Conservation (phyloP, 2,797 vertebrate species). For the Pangasius macronema region DNA sequence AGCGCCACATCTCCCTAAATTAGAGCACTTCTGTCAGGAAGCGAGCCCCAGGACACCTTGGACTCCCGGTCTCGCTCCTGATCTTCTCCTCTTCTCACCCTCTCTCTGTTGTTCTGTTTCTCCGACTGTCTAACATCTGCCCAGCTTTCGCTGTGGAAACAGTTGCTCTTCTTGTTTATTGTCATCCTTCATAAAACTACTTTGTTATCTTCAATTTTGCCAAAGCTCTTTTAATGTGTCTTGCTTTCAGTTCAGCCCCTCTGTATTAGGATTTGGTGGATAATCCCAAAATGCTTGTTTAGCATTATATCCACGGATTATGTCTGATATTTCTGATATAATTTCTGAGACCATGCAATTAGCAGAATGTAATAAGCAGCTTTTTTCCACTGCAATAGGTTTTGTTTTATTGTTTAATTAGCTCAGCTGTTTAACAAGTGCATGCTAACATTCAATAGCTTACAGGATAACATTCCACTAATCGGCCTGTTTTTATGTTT, state of each 20-base stretch:
- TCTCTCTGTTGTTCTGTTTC: slow-evolving; percentile 38
- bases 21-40: slow-evolving; percentile 64
- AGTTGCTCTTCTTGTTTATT: slow-evolving; percentile 15
- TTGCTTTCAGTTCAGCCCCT: slow-evolving; percentile 44
- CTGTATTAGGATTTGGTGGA: slow-evolving; percentile 46
- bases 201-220: slow-evolving; percentile 35
- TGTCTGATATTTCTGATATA: slow-evolving; percentile 28
- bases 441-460: slow-evolving; percentile 23
- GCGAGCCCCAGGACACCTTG: slow-evolving; percentile 53
- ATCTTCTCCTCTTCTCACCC: slow-evolving; percentile 25
- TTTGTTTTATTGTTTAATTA: slow-evolving; percentile 42
- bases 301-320: slow-evolving; percentile 50
- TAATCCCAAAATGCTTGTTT: slow-evolving; percentile 49
- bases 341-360: slow-evolving; percentile 37
- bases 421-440: slow-evolving; percentile 25
- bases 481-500: slow-evolving; percentile 67
- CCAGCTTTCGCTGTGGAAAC: slow-evolving; percentile 14
- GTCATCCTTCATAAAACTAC: slow-evolving; percentile 24
- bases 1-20: slow-evolving; percentile 61
- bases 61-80: slow-evolving; percentile 21
- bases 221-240: slow-evolving; percentile 15
- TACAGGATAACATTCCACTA: slow-evolving; percentile 51
- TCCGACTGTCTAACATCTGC: slow-evolving; percentile 35
- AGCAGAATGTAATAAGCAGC: slow-evolving; percentile 47
- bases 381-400: slow-evolving; percentile 26